Evolutionary conservation across 2,113 vertebrate species (phyloP).

Genomic region (Melanerpes aurifrons): DNA sequence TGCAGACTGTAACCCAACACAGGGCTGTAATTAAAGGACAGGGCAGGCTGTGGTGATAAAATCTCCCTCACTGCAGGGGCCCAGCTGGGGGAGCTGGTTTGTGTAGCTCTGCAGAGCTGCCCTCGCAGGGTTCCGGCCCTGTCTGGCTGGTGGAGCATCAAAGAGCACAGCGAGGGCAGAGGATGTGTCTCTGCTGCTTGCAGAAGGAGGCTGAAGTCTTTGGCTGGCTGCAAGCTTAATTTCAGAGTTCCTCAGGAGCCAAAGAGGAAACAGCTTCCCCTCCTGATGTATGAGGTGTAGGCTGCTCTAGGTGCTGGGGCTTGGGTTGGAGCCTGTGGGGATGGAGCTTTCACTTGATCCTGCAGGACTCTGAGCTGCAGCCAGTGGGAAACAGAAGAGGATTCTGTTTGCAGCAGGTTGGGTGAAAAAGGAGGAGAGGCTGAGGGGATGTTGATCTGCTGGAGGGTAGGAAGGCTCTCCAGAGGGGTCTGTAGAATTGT

Average conservation of each 20-base stretch:
- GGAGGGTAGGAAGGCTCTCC: too few species aligned
- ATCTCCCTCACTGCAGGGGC: constrained; percentile 37
- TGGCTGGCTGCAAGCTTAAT: neutral
- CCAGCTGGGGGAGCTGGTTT: constrained; percentile 3
- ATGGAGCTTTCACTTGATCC: neutral
- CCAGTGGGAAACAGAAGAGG: neutral
- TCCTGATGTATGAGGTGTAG: rapidly evolving
- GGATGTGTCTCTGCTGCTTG: neutral
- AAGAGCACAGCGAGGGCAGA: neutral
- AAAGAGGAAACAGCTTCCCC: neutral
- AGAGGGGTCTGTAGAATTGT: too few species aligned
- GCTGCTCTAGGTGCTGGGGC: neutral
- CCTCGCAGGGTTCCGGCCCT: neutral
- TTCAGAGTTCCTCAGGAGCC: neutral
- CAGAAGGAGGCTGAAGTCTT: neutral
- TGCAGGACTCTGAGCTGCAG: neutral
- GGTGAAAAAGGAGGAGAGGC: neutral
- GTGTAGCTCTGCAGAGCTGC: neutral
- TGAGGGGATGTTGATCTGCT: too few species aligned
- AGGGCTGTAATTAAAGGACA: constrained; percentile 47
- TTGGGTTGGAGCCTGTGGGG: neutral
- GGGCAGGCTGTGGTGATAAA: constrained; percentile 44
- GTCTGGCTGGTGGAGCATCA: neutral
- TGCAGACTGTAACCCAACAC: neutral
- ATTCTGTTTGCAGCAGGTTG: neutral